Base-by-base conservation (phyloP, 2,888 invertebrate species). In the Melinopterus prodromus region DNA sequence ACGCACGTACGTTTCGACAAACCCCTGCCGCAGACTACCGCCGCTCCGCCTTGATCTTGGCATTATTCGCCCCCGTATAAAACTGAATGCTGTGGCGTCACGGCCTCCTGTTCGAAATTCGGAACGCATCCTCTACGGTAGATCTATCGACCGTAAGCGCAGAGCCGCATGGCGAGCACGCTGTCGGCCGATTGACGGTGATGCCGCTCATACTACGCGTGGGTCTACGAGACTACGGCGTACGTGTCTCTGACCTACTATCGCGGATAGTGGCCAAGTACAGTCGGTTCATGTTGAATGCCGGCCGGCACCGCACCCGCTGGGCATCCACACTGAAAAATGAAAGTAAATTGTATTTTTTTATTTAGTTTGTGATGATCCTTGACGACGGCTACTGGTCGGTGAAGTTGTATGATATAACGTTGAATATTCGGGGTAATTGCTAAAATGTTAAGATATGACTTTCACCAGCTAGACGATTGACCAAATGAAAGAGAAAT, bases 241-340 rank as follows among this genome's bases (percentile, higher is more conserved):
- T 53, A 53, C 53, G 53, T 53, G 53, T 53, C 53, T 53, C 53
- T 53, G 53, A 53, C 53, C 53, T 53, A 53, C 3, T 53, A 53
- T 53, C 53, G 53, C 53, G 53, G 53, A 53, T 53, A 53, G 53
- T 53, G 53, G 53, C 53, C 53, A 53, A 53, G 53, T 53, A 53
- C 53, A 53, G 53, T 53, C 53, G 53, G 12, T 53, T 53, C 53
- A 53, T 53, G 53, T 53, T 53, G 7, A 53, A 53, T 53, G 53
- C 53, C 53, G 53, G 53, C 53, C 53, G 53, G 53, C 53, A 53
- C 53, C 53, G 12, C 53, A 12, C 53, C 53, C 12, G 53, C 53
- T 12, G 53, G 53, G 9, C 53, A 53, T 53, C 53, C 53, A 53
- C 53, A 12, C 53, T 12, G 5, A 53, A 53, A 53, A 53, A 53